Conservation (phyloP, 2,797 vertebrate species). For the Notolabrus celidotus region DNA sequence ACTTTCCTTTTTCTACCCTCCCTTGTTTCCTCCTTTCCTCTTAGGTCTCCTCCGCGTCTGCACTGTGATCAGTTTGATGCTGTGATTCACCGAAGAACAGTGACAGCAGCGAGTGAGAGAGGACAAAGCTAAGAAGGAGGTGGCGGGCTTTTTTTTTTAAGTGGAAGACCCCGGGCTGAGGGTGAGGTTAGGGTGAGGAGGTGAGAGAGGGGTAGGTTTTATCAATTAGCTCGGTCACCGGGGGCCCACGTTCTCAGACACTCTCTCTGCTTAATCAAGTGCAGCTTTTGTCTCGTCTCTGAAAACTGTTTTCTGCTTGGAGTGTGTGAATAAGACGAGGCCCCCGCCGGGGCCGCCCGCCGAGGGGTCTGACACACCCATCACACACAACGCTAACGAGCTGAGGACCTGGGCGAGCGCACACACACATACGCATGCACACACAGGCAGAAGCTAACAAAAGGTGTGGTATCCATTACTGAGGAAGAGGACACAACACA, state of each 20-base stretch:
- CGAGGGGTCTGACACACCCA: slow-evolving; percentile 20
- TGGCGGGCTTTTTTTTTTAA: slow-evolving; percentile 19
- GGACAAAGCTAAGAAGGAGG: slow-evolving; percentile 19
- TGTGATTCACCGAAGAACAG: too few species aligned
- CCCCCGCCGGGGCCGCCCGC: slow-evolving; percentile 12
- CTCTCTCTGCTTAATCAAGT: slow-evolving; percentile 76
- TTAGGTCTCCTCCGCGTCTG: too few species aligned
- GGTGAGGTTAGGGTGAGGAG: background rate
- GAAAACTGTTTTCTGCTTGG: slow-evolving; percentile 78
- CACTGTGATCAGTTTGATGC: too few species aligned
- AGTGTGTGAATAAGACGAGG: slow-evolving; percentile 60
- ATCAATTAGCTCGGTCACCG: slow-evolving; percentile 80
- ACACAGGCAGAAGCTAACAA: slow-evolving; percentile 18
- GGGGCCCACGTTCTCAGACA: slow-evolving; percentile 75
- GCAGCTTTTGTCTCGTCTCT: slow-evolving; percentile 77
- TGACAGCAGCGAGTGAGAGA: background rate
- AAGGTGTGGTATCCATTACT: slow-evolving; percentile 21
- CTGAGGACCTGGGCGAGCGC: slow-evolving; percentile 15
- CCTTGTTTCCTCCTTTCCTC: background rate
- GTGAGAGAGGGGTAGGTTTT: slow-evolving; percentile 26
- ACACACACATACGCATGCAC: slow-evolving; percentile 26
- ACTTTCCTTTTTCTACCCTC: too few species aligned
- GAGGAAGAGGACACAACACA: background rate
- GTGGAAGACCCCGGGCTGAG: slow-evolving; percentile 11
- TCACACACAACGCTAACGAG: slow-evolving; percentile 46